Conservation (phyloP, 92 coral and sea anemone species). For the Palythoa grandiflora region DNA sequence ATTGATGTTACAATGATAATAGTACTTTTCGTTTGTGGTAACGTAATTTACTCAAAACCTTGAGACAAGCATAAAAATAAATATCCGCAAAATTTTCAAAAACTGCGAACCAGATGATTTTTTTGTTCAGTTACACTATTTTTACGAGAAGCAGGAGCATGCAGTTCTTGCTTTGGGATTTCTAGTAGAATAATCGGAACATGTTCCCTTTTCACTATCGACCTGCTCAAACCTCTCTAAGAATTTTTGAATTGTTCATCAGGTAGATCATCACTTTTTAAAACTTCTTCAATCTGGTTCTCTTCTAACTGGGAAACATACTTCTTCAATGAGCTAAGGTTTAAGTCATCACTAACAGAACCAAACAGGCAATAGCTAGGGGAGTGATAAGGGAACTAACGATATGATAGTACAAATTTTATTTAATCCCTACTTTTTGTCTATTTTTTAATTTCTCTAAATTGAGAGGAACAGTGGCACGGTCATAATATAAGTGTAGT, state of each 20-base stretch:
- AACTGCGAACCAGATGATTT: neutral
- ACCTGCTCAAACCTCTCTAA: conserved; percentile 19
- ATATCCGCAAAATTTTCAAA: neutral
- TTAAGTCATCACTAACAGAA: conserved; percentile 35
- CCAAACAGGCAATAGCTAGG: conserved; percentile 73
- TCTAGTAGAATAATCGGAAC: conserved; percentile 18
- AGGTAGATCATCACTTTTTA: conserved; percentile 10
- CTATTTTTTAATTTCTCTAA: too few relatives aligned
- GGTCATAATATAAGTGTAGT: too few relatives aligned
- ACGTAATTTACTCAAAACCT: conserved; percentile 31
- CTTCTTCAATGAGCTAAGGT: neutral
- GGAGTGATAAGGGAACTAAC: too few relatives aligned
- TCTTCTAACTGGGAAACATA: conserved; percentile 43
- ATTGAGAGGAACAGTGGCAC: too few relatives aligned
- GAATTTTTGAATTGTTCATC: neutral
- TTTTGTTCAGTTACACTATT: conserved; percentile 17
- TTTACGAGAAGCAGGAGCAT: neutral
- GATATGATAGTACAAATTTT: too few relatives aligned
- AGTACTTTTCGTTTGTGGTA: conserved; percentile 7
- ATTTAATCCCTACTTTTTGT: too few relatives aligned
- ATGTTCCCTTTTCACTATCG: neutral
- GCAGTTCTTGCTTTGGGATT: conserved; percentile 41
- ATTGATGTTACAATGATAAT: conserved; percentile 8
- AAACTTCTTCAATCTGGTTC: conserved; percentile 2
- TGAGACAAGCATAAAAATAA: neutral